A percentile compares a stretch with the other conserved stretches of the same genome.
Evolutionary conservation across 2,113 vertebrate genomes (phyloP).

Genomic region (Zootoca vivipara): DNA sequence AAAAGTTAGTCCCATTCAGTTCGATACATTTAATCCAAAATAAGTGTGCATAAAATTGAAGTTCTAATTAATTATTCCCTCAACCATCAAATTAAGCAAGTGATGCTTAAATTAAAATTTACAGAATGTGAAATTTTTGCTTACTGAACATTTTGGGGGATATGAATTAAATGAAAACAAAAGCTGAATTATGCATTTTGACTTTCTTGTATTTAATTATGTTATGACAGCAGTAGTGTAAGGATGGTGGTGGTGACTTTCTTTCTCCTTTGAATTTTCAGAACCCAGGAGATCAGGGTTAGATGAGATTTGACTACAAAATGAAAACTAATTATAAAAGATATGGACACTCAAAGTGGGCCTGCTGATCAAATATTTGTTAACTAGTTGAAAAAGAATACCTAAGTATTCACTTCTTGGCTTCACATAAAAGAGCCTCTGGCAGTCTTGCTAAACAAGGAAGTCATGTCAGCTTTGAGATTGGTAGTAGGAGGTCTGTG

Average conservation of each 20-base stretch:
- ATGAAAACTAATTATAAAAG: not conserved
- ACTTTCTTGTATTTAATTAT: too few species aligned
- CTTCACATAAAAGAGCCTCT: conserved; percentile 16
- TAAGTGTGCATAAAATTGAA: not conserved
- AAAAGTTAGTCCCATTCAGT: not conserved
- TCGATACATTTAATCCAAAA: not conserved
- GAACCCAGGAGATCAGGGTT: not conserved
- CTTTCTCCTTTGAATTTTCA: not conserved
- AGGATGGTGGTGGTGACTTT: not conserved
- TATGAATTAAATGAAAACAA: not conserved
- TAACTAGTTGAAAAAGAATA: not conserved
- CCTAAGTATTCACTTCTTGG: conserved; percentile 18
- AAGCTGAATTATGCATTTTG: not conserved
- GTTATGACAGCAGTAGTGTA: too few species aligned
- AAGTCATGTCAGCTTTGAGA: conserved; percentile 4
- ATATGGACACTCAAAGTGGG: not conserved
- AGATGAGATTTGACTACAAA: not conserved
- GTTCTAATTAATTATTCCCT: not conserved
- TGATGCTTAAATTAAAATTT: not conserved
- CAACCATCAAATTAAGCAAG: not conserved
- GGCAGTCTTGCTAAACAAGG: not conserved
- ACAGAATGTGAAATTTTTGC: not conserved
- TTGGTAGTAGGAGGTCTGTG: not conserved
- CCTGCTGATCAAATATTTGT: conserved; percentile 18
- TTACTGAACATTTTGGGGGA: not conserved